phyloP scores from a whole-genome alignment of 2,888 invertebrate genomes.

The Clitarchus hookeri region DNA sequence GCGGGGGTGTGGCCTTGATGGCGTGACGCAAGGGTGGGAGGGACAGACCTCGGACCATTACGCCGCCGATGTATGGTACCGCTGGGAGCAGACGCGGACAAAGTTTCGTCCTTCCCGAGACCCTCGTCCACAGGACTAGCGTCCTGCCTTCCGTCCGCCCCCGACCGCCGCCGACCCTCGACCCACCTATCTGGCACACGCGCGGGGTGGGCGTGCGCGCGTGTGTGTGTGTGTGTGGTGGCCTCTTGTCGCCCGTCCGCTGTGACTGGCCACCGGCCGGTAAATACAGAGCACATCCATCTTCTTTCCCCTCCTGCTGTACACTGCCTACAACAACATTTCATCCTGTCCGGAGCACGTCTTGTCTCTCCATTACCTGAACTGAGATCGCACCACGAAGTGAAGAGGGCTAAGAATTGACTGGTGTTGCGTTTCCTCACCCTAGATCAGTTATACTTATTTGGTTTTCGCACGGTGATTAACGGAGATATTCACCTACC shows the following conservation, averaged over 20 bases:
- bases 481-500: too few species aligned
- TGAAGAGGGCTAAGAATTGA: too few species aligned
- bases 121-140: background rate
- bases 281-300: conserved; percentile 1
- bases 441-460: too few species aligned
- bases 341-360: background rate
- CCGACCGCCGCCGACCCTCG: background rate
- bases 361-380: too few species aligned
- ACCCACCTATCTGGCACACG: conserved; percentile 6
- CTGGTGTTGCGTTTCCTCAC: too few species aligned
- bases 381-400: too few species aligned
- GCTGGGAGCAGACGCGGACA: conserved; percentile 30
- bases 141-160: background rate
- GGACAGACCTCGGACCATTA: conserved; percentile 31
- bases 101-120: conserved; percentile 22
- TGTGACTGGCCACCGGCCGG: conserved; percentile 8
- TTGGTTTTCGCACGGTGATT: too few species aligned
- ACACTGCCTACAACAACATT: background rate
- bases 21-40: conserved; percentile 11
- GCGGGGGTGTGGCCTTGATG: background rate
- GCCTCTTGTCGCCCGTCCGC: background rate
- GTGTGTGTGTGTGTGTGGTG: background rate
- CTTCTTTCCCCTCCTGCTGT: background rate
- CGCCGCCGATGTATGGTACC: conserved; percentile 33
- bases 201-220: background rate